Evolutionary conservation across 2,888 invertebrate genomes (phyloP), one percentile per base, ranked within the genome.

Genomic region (Nesidiocoris tenuis): DNA sequence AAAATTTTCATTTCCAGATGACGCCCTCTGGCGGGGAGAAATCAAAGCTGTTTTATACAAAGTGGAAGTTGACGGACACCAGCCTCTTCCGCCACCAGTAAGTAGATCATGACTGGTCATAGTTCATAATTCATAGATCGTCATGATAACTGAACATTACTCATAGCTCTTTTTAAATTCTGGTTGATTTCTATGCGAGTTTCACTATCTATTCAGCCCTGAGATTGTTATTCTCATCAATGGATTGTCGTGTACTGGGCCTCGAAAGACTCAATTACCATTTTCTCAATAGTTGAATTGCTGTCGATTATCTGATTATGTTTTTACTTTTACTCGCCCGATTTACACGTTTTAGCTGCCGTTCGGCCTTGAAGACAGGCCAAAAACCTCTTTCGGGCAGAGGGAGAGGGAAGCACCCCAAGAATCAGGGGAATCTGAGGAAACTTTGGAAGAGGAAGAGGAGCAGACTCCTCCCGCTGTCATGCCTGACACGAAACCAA

Each of bases 21-120:
- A 72, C 72, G 72, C 72, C 72, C 72, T 72, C 55, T 72, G 72
- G 72, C 72, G 72, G 55, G 72, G 72, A 72, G 72, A 72, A 23
- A 72, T 72, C 54, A 72, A 72, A 63, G 72, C 72, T 25, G 61
- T 56, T 21, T 57, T 72, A 25, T 72, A 72, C 54, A 72, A 39
- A 72, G 72, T 72, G 72, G 72, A 72, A 72, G 72, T 72, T 54
- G 72, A 72, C 61, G 70, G 61, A 70, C 39, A 22, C 9, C 16
- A 54, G 7, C 18, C 25, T 23, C 72, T 21, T 16, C 17, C n/a
- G 16, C 9, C 18, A 17, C 65, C 39, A 56, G 56, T 67, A 21
- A 63, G 7, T 59, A n/a, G 39, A 39, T 39, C 39, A 12, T 12
- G 12, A 39, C n/a, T n/a, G n/a, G n/a, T n/a, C n/a, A n/a, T n/a